A percentile compares a stretch with the other conserved stretches of the same genome.
Conservation (phyloP, 2,888 invertebrate genomes). For the Agonopterix heracliana region DNA sequence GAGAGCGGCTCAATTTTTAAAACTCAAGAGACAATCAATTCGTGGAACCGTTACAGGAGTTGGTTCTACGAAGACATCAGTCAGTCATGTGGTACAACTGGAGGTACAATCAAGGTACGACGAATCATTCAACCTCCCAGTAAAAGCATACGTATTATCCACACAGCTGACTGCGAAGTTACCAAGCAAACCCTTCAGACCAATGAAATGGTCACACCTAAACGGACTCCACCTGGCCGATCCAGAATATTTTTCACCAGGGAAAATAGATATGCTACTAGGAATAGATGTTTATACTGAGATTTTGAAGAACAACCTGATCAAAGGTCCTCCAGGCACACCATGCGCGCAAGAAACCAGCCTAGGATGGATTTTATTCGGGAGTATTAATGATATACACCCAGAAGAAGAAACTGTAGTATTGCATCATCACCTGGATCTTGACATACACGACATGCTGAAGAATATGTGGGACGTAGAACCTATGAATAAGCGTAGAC, state of each 20-base stretch:
- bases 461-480: background rate
- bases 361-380: conserved; percentile 20
- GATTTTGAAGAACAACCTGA: conserved; percentile 12
- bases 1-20: conserved; percentile 14
- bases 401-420: background rate
- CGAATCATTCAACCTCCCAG: background rate
- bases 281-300: conserved; percentile 17
- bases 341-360: conserved; percentile 18
- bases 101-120: conserved; percentile 4
- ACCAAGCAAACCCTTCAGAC: background rate
- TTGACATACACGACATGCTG: background rate
- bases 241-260: conserved; percentile 14
- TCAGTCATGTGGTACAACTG: conserved; percentile 5
- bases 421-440: background rate
- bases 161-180: background rate
- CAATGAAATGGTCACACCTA: background rate
- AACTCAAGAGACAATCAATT: conserved; percentile 6
- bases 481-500: background rate
- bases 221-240: conserved; percentile 16
- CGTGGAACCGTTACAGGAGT: conserved; percentile 6
- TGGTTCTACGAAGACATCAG: conserved; percentile 2
- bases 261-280: conserved; percentile 19
- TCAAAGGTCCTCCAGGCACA: conserved; percentile 17
- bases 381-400: conserved; percentile 5
- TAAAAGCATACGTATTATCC: background rate